Conservation (phyloP, 1,140 invertebrate genomes). For the Drepana arcuata region DNA sequence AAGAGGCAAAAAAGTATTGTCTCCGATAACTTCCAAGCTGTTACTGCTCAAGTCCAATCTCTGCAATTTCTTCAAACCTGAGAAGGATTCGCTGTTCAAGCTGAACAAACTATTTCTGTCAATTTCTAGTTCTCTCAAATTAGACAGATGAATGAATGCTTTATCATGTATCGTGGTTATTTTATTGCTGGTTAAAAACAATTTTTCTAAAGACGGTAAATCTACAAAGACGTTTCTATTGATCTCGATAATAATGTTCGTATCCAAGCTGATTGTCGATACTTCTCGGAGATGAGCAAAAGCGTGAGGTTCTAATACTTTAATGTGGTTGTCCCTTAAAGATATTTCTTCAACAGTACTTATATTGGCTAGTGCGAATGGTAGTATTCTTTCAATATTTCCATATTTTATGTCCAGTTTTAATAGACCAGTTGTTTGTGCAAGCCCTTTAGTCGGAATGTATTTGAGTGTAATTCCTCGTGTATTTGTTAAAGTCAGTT, state of each 20-base stretch:
- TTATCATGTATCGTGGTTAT: constrained; percentile 80
- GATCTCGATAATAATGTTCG: constrained; percentile 80
- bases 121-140: constrained; percentile 78
- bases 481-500: constrained; percentile 77
- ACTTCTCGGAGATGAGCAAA: constrained; percentile 78
- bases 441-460: constrained; percentile 78
- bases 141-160: constrained; percentile 77
- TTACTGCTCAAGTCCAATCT: constrained; percentile 79
- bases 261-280: constrained; percentile 76
- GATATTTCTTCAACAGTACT: constrained; percentile 77
- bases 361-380: constrained; percentile 80
- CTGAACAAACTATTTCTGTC: constrained; percentile 79
- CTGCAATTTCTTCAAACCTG: constrained; percentile 76
- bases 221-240: constrained; percentile 80
- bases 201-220: constrained; percentile 75
- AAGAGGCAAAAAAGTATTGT: constrained; percentile 82
- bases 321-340: constrained; percentile 78
- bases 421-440: constrained; percentile 74
- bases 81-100: constrained; percentile 80
- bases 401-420: constrained; percentile 80
- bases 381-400: constrained; percentile 75
- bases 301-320: constrained; percentile 74
- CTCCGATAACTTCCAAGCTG: constrained; percentile 79
- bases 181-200: constrained; percentile 81
- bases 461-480: constrained; percentile 75